Evolutionary conservation across 2,888 invertebrate genomes (phyloP).

Genomic region (Slavum lentiscoides): DNA sequence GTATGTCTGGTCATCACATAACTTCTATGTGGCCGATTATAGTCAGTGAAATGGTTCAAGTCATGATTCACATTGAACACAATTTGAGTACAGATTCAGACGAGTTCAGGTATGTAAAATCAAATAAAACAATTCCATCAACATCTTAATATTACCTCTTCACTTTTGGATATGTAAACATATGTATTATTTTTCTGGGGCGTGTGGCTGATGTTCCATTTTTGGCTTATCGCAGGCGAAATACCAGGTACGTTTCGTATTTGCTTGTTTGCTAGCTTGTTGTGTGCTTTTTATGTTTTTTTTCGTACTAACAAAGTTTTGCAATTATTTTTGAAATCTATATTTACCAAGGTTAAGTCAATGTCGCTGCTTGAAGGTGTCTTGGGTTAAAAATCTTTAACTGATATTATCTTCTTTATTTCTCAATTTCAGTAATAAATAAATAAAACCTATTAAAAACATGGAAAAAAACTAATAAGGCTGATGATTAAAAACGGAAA

Average conservation of each 20-base stretch:
- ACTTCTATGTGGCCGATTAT: constrained; percentile 90
- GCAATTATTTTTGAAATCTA: constrained; percentile 34
- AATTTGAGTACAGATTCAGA: constrained; percentile 76
- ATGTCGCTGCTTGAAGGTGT: constrained; percentile 52
- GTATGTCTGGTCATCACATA: constrained; percentile 82
- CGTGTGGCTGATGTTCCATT: constrained; percentile 46
- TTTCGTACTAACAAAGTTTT: constrained; percentile 30
- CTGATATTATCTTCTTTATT: constrained; percentile 48
- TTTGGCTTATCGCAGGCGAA: constrained; percentile 55
- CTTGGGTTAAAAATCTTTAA: constrained; percentile 44
- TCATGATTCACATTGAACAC: constrained; percentile 83
- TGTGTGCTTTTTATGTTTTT: constrained; percentile 43
- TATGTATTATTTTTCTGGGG: constrained; percentile 41
- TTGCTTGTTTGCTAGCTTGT: constrained; percentile 42
- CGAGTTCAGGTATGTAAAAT: constrained; percentile 69
- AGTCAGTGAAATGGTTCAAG: constrained; percentile 87
- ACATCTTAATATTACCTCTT: background rate
- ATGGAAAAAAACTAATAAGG: constrained; percentile 45
- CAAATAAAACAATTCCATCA: no score
- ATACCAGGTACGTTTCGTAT: constrained; percentile 56
- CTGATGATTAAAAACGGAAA: constrained; percentile 35
- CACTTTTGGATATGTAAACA: constrained; percentile 27
- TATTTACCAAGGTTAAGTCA: constrained; percentile 52
- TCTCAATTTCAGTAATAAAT: constrained; percentile 16
- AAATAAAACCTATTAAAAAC: constrained; percentile 25